Percentiles rank a stretch among this genome's conserved stretches.
phyloP scores from a whole-genome alignment of 1,140 invertebrate genomes.

The Hycleus phaleratus region DNA sequence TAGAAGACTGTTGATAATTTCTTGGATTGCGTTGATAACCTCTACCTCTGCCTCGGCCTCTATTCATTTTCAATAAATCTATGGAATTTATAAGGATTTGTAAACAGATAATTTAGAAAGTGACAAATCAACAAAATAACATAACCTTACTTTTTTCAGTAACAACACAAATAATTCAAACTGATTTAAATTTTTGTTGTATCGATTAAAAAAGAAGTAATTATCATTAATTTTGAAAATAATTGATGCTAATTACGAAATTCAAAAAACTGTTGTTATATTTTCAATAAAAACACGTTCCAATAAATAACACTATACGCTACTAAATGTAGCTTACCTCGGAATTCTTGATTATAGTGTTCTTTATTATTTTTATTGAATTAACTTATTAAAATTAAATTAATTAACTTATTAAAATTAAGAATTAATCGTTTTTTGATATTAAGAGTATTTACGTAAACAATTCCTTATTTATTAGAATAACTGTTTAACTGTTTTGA shows the following conservation, averaged over 20 bases:
- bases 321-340: too few species aligned
- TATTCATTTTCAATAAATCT: constrained; percentile 1
- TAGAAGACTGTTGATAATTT: background rate
- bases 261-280: too few species aligned
- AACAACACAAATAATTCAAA: too few species aligned
- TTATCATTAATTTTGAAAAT: background rate
- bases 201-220: background rate
- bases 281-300: too few species aligned
- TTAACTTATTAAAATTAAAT: background rate
- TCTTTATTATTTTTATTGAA: background rate
- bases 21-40: background rate
- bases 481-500: too few species aligned
- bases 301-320: too few species aligned
- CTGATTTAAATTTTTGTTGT: background rate
- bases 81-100: background rate
- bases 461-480: too few species aligned
- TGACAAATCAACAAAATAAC: background rate
- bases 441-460: too few species aligned
- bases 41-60: constrained; percentile 2
- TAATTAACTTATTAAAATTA: background rate
- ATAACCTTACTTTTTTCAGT: background rate
- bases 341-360: too few species aligned
- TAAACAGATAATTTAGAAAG: background rate
- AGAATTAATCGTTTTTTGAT: background rate
- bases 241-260: too few species aligned